Conservation (phyloP, 2,888 invertebrate genomes). For the Parnassius orleans region DNA sequence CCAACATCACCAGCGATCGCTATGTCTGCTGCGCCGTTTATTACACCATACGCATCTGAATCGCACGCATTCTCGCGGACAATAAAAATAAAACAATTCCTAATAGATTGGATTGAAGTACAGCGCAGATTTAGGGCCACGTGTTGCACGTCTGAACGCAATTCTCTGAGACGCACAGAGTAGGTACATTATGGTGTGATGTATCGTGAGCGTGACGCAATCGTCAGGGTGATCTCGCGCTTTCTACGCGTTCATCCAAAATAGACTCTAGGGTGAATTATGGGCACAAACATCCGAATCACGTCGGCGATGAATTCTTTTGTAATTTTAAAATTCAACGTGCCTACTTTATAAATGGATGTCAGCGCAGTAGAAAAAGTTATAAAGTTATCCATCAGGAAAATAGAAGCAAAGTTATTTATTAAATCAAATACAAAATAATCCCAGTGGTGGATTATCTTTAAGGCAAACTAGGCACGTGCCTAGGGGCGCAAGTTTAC, state of each 20-base stretch:
- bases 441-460: too few relatives aligned
- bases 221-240: slow-evolving; percentile 31
- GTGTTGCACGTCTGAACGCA: slow-evolving; percentile 20
- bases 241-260: slow-evolving; percentile 37
- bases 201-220: slow-evolving; percentile 32
- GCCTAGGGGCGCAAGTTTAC: too few relatives aligned
- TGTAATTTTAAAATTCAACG: slow-evolving; percentile 43
- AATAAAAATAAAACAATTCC: slow-evolving; percentile 66
- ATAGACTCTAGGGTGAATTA: slow-evolving; percentile 39
- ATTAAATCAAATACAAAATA: too few relatives aligned
- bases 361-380: slow-evolving; percentile 41
- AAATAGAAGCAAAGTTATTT: too few relatives aligned
- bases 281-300: slow-evolving; percentile 38
- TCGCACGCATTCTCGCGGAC: slow-evolving; percentile 45
- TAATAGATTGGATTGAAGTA: slow-evolving; percentile 44
- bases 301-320: slow-evolving; percentile 35
- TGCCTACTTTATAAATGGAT: slow-evolving; percentile 71
- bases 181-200: neutral
- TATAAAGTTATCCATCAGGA: too few relatives aligned
- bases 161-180: slow-evolving; percentile 3
- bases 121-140: slow-evolving; percentile 36
- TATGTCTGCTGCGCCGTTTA: slow-evolving; percentile 59
- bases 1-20: slow-evolving; percentile 16
- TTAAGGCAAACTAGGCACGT: too few relatives aligned
- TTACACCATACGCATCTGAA: slow-evolving; percentile 61